phyloP scores from a whole-genome alignment of 2,797 vertebrate species.

The Anniella stebbinsi region DNA sequence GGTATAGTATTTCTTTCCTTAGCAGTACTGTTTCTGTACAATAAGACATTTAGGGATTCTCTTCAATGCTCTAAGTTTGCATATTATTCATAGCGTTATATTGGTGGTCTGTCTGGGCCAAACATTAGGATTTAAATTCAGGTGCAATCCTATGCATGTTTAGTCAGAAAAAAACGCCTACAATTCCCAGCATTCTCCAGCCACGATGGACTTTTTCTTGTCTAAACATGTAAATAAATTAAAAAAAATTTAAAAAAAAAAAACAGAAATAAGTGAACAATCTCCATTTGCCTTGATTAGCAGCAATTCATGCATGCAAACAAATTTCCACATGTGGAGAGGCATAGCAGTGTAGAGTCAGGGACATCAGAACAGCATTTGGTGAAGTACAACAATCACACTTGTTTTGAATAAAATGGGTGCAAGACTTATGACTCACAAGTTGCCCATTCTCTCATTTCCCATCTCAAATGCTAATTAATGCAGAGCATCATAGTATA shows the following conservation, averaged over 20 bases:
- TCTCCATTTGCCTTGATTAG: neutral
- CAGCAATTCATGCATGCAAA: no score
- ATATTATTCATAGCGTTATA: neutral
- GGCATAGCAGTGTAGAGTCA: neutral
- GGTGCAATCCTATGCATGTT: no score
- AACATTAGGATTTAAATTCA: neutral
- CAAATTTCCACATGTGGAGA: neutral
- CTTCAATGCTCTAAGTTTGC: neutral
- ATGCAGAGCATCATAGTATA: neutral
- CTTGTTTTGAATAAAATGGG: neutral
- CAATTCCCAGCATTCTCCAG: no score
- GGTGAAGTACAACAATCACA: neutral
- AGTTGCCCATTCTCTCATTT: no score
- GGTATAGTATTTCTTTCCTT: neutral
- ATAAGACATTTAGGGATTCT: neutral
- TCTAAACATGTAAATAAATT: neutral
- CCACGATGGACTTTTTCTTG: no score
- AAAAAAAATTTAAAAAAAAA: no score
- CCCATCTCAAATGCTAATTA: no score
- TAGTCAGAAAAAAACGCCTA: no score
- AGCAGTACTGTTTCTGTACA: neutral
- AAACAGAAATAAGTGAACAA: neutral
- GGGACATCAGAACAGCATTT: neutral
- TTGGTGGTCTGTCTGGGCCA: neutral
- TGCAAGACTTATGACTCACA: neutral